Conservation (phyloP, 2,797 vertebrate genomes). For the Pseudocheirus occidentalis region DNA sequence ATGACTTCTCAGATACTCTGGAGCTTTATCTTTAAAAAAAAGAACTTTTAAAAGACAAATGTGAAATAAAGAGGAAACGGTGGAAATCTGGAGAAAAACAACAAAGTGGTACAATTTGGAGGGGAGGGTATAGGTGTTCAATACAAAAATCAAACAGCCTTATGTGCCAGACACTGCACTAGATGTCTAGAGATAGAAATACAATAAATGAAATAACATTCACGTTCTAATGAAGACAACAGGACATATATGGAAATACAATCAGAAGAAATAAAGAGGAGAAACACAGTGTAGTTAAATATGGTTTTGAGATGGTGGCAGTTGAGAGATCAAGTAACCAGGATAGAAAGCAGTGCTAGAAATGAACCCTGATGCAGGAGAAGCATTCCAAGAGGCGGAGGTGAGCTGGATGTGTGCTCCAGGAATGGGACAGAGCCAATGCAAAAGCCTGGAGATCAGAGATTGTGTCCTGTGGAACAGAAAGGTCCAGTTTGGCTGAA, state of each 20-base stretch:
- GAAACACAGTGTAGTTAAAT: not conserved
- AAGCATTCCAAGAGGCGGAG: not conserved
- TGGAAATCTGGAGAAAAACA: not conserved
- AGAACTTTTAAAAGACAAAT: not conserved
- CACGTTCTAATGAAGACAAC: not conserved
- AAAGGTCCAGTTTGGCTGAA: no score
- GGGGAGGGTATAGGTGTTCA: not conserved
- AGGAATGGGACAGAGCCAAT: no score
- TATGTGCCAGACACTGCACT: not conserved
- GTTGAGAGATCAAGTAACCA: not conserved
- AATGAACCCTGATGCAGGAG: not conserved
- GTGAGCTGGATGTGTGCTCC: not conserved
- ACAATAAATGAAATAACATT: not conserved
- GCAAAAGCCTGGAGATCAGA: not conserved
- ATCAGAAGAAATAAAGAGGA: not conserved
- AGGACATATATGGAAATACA: not conserved
- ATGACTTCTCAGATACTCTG: constrained; percentile 1
- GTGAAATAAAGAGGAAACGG: constrained; percentile 1
- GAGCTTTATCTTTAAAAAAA: constrained; percentile 8
- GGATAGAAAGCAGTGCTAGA: not conserved
- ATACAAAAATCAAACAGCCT: not conserved
- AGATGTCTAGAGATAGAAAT: not conserved
- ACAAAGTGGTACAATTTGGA: not conserved
- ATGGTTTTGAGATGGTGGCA: not conserved
- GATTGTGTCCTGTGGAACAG: not conserved